Base-by-base conservation (phyloP, 2,888 invertebrate genomes). In the Drosophila anomelani region DNA sequence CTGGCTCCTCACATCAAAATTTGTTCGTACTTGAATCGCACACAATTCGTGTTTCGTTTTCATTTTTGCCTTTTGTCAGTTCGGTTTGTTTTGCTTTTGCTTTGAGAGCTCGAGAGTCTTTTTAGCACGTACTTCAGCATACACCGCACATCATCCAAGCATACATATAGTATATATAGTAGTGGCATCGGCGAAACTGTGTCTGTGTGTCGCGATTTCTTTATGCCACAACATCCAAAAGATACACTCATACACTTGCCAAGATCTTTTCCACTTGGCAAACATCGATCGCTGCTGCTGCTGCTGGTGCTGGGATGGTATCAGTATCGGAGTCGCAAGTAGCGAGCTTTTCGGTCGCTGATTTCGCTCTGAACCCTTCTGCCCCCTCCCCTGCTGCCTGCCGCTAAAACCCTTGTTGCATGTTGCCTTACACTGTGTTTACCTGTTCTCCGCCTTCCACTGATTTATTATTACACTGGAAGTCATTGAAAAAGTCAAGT, bases 401-500 rank as follows among this genome's bases (percentile, higher is more conserved):
- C 23, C 36, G 13, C 41, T 23, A 12, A 12, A 32, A 44, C 64
- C 49, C 46, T 51, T 59, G 68, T 62, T 73, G 74, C 75, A 57
- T 55, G 75, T 58, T 74, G 59, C 56, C 68, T 63, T 58, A 46
- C 69, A 57, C 39, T 36, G 63, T 51, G 36, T 75, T 51, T 67
- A 55, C 46, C 55, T 62, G 54, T 53, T 70, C 13, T 41, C 29
- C 34, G 57, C 56, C 64, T 72, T 51, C 43, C 56, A 66, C 66
- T 81, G 78, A 82, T 79, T 83, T 80, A 83, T 79, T 79, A 81
- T 77, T 79, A 64, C 71, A 79, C 73, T 85, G 79, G 85, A 89
- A 87, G 89, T 85, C 89, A 87, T 87, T 89, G 89, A 87, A 78
- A 83, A 81, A 80, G 58, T 78, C 86, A 78, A 86, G 88, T 87